Percentiles rank a stretch among this genome's conserved stretches.
These are phyloP conservation scores for Salvator merianae DNA, from an alignment of 2,113 vertebrate genomes.

Conservation along the genomic window DNA sequence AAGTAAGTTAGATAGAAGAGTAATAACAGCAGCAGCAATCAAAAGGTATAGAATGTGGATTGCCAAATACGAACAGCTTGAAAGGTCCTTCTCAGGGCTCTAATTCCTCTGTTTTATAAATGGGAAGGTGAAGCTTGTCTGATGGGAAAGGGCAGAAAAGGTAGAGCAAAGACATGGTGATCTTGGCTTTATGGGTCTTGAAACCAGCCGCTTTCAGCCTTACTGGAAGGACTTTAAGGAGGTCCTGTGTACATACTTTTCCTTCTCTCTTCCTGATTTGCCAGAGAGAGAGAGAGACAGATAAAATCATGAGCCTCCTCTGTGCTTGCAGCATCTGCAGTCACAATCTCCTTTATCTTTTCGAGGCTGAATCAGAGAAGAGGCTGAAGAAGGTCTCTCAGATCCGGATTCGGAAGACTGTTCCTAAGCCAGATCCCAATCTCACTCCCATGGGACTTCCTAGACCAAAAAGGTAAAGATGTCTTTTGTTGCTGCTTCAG, in stretches of 20 bases:
- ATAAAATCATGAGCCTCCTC: not conserved
- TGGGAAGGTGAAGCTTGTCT: not conserved
- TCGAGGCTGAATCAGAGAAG: constrained; percentile 71
- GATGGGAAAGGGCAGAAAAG: too few relatives aligned
- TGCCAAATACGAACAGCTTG: too few relatives aligned
- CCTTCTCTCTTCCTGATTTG: not conserved
- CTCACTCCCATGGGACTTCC: constrained; percentile 97
- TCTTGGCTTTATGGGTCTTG: not conserved
- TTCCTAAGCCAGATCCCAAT: constrained; percentile 87
- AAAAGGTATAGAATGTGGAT: not conserved
- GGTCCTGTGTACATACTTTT: not conserved
- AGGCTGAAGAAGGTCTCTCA: constrained; percentile 90
- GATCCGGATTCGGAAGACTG: constrained; percentile 90
- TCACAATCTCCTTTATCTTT: constrained; percentile 4
- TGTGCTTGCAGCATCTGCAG: not conserved
- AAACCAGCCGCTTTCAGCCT: not conserved
- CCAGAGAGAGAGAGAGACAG: too few relatives aligned
- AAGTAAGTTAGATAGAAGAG: constrained; percentile 63
- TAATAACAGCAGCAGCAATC: not conserved
- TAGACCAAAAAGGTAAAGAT: constrained; percentile 88
- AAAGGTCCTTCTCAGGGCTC: not conserved
- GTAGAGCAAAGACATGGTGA: not conserved
- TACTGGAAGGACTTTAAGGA: not conserved
- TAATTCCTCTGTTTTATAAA: not conserved
- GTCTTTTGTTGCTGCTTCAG: not conserved